Evolutionary conservation across 2,888 invertebrate species (phyloP).

Genomic region (Dicyrtomina minuta): DNA sequence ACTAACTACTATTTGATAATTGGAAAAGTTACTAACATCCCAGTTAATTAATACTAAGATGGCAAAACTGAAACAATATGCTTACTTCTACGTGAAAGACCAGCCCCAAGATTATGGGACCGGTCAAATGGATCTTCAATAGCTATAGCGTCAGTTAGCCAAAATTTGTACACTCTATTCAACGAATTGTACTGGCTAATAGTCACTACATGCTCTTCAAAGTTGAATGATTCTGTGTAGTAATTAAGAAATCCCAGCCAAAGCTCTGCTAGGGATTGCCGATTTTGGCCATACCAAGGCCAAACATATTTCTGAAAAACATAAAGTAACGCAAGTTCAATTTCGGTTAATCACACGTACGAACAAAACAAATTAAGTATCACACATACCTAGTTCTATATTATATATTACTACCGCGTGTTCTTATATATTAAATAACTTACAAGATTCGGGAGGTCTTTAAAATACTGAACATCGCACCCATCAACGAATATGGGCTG

Average conservation of each 20-base stretch:
- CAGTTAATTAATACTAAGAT: neutral
- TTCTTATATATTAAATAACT: too few relatives aligned
- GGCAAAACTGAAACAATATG: neutral
- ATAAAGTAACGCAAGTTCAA: too few relatives aligned
- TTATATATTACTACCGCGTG: too few relatives aligned
- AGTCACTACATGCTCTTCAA: constrained; percentile 59
- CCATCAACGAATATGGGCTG: constrained; percentile 59
- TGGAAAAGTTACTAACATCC: neutral
- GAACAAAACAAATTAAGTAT: too few relatives aligned
- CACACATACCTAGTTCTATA: too few relatives aligned
- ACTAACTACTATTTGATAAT: neutral
- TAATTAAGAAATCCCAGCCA: constrained; percentile 62
- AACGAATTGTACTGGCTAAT: constrained; percentile 59
- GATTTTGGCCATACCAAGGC: constrained; percentile 59
- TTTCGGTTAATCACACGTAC: too few relatives aligned
- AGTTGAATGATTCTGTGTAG: constrained; percentile 62
- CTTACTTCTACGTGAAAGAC: constrained; percentile 62
- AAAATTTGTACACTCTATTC: constrained; percentile 62
- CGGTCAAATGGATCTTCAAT: constrained; percentile 67
- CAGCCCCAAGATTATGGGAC: constrained; percentile 63
- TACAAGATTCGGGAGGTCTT: constrained; percentile 58
- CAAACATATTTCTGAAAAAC: constrained; percentile 54
- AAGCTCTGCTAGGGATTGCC: constrained; percentile 58
- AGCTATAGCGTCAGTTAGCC: constrained; percentile 61
- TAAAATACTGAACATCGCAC: constrained; percentile 62